Evolutionary conservation across 2,113 vertebrate genomes (phyloP).

Genomic region (Apus apus): DNA sequence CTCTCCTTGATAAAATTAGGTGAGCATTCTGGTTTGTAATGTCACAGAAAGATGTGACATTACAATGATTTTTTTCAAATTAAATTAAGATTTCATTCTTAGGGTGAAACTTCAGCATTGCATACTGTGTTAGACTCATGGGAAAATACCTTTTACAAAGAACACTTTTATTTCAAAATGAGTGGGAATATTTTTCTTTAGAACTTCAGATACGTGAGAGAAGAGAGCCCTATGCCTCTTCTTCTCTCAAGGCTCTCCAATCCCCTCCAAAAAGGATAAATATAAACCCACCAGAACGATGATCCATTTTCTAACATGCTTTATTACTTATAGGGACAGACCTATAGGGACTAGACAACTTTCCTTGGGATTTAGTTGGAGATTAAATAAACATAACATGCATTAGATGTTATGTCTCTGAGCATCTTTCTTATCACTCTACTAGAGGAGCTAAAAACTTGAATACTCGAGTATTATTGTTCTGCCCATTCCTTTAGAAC

Average conservation of each 20-base stretch:
- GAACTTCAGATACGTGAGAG: background rate
- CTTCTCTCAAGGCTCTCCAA: fast-evolving
- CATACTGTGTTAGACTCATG: background rate
- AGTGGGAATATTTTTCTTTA: background rate
- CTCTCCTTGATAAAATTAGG: background rate
- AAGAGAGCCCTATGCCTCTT: background rate
- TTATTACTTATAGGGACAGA: background rate
- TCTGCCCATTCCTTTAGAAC: background rate
- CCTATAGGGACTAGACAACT: background rate
- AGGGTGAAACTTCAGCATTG: background rate
- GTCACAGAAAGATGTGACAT: background rate
- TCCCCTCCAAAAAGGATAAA: background rate
- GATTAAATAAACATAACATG: background rate
- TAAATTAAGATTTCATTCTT: background rate
- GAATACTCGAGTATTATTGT: background rate
- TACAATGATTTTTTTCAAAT: too few relatives aligned
- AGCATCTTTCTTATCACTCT: background rate
- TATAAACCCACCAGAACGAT: background rate
- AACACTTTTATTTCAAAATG: background rate
- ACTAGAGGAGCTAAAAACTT: background rate
- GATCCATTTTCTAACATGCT: background rate
- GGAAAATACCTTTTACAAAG: background rate
- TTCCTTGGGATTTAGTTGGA: slow-evolving; percentile 2
- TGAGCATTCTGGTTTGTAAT: background rate
- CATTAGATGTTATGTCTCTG: background rate